Conservation (phyloP, 2,888 invertebrate species). For the Mylabris sibirica region DNA sequence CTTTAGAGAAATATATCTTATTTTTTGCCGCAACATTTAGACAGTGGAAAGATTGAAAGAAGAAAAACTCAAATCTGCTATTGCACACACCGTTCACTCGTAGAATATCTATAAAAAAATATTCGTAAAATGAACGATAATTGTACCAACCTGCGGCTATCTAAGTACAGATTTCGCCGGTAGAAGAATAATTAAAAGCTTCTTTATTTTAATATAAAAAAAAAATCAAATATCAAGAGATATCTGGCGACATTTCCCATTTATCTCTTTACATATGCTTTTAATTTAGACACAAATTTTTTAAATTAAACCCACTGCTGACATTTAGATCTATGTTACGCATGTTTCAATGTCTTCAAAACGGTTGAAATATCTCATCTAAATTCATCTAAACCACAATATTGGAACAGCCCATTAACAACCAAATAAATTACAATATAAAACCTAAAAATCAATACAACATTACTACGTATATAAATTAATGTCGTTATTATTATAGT, state of each 20-base stretch:
- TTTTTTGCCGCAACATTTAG: background rate
- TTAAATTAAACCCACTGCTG: constrained; percentile 6
- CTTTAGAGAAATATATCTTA: constrained; percentile 16
- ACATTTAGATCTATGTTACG: constrained; percentile 14
- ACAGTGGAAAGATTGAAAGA: background rate
- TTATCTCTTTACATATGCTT: constrained; percentile 22
- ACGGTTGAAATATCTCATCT: constrained; percentile 8
- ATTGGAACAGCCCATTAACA: background rate
- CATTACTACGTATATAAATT: background rate
- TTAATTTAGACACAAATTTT: constrained; percentile 17
- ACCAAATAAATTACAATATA: background rate
- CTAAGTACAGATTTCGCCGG: background rate
- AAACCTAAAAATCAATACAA: background rate
- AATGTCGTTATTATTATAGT: background rate
- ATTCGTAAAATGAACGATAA: background rate
- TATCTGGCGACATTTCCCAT: no score
- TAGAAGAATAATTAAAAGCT: no score
- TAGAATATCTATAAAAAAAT: background rate
- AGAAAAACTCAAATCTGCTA: no score
- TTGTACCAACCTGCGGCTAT: background rate
- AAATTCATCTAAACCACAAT: background rate
- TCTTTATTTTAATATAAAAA: no score
- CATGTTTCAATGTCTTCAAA: constrained; percentile 15
- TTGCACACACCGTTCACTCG: no score
- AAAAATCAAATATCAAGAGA: no score